Percentiles rank a stretch among this genome's conserved stretches.
Evolutionary conservation across 1,140 invertebrate species (phyloP).

Genomic region (Drosophila grimshawi): DNA sequence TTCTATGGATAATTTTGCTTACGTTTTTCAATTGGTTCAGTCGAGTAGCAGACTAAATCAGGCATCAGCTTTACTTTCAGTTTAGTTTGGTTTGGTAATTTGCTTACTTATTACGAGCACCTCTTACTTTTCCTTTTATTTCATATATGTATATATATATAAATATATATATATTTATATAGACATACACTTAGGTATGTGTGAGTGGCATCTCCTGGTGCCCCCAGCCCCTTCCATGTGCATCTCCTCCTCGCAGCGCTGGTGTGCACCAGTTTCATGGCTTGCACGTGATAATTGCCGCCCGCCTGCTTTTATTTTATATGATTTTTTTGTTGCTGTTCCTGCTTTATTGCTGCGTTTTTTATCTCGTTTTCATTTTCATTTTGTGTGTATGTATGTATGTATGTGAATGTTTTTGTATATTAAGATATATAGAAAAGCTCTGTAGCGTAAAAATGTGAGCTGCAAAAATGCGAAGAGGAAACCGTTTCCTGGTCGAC

Average conservation of each 20-base stretch:
- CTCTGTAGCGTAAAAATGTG: conserved; percentile 64
- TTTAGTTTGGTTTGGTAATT: conserved; percentile 29
- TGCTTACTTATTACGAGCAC: conserved; percentile 23
- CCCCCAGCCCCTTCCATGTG: not conserved
- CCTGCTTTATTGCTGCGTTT: not conserved
- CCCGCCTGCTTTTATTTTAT: conserved; percentile 50
- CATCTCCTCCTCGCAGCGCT: conserved; percentile 18
- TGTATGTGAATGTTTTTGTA: conserved; percentile 16
- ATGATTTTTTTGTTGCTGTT: conserved; percentile 32
- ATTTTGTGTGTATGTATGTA: not conserved
- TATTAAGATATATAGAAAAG: conserved; percentile 37
- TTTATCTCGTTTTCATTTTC: conserved; percentile 38
- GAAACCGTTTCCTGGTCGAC: conserved; percentile 58
- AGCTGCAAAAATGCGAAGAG: conserved; percentile 27
- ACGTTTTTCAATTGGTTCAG: not conserved
- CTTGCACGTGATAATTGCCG: conserved; percentile 81
- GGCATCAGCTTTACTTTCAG: not conserved
- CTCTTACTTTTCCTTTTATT: conserved; percentile 42
- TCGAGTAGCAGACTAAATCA: not conserved
- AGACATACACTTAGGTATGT: not conserved
- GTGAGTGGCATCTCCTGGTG: not conserved
- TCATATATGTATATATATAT: not conserved
- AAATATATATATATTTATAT: not conserved
- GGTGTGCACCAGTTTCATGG: conserved; percentile 69
- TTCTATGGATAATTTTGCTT: not conserved